Base-by-base conservation (phyloP, 2,113 vertebrate genomes). In the Stegostoma tigrinum region DNA sequence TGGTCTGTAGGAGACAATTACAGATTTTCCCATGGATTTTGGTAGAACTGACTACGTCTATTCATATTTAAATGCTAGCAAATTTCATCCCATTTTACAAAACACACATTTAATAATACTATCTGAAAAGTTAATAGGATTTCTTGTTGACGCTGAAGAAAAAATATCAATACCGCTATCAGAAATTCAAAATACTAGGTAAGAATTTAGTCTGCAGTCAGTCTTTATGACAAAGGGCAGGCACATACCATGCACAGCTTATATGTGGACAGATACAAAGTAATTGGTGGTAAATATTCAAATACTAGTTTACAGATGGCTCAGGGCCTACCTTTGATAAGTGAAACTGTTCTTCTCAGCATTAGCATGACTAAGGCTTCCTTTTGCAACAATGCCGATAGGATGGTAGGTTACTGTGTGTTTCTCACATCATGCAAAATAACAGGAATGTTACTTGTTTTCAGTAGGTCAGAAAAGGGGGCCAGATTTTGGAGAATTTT, bases 21-120 rank as follows among this genome's bases (percentile, higher is more conserved):
- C 90, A 67, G 64, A 94, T 94, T 67, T 94, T 94, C 90, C 64
- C 90, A 94, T 67, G 90, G 61, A 66, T 94, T 94, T 94, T 94
- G 24, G 66, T 68, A 70, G 38, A 68, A 94, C 91, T 94, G 64
- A 94, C 42, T 94, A 42, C 27, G 68, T 70, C 91, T 21, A 27
- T 94, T 94, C 66, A 94, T 68, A 45, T 94, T 70, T 70, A 94
- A 94, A 68, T 68, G 64, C 66, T 94, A 70, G 45, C 66, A 87
- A 68, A 61, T 94, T 94, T 94, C 66, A 45, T 45, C 21, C 91
- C 23, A 45, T 94, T 68, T 68, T 67, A 68, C 66, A 94, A 94
- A 94, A 94, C 55, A 38, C 34, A n/a, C n/a, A 38, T 42, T 94
- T 55, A 55, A 30, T 89, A 67, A 94, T 94, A 67, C 19, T 67